phyloP scores from a whole-genome alignment of 2,797 vertebrate species.

The Rhinoraja longicauda region DNA sequence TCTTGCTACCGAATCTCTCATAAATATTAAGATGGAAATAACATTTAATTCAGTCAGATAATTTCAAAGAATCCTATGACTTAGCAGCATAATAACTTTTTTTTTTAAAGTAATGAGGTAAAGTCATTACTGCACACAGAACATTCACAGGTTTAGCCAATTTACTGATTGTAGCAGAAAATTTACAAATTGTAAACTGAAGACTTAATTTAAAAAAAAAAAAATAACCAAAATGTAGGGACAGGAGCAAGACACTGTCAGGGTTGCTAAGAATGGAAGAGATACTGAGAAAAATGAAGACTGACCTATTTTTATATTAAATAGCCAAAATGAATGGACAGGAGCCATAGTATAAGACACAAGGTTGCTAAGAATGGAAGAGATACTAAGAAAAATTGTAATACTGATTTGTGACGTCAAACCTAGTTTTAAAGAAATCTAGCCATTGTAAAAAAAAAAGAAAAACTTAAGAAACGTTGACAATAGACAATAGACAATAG shows the following conservation, averaged over 20 bases:
- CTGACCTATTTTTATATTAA: too few species aligned
- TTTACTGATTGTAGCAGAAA: background rate
- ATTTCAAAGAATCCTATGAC: background rate
- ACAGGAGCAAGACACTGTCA: background rate
- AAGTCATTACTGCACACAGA: background rate
- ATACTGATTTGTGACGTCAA: background rate
- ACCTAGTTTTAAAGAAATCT: background rate
- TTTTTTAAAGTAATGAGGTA: background rate
- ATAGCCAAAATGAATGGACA: too few species aligned
- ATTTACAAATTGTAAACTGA: background rate
- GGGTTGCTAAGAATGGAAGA: background rate
- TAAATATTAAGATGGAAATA: background rate
- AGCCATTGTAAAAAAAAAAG: background rate
- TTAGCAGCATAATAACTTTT: background rate
- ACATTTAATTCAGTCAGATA: background rate
- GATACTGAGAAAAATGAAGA: background rate
- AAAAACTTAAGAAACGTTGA: background rate
- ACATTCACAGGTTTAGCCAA: background rate
- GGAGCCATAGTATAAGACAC: too few species aligned
- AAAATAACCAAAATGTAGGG: background rate
- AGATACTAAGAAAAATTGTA: too few species aligned
- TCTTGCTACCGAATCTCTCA: background rate
- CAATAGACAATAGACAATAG: too few species aligned
- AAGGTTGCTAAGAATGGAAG: too few species aligned
- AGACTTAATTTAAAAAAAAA: too few species aligned